Conservation (phyloP, 2,113 vertebrate species). For the Dromaius novaehollandiae region DNA sequence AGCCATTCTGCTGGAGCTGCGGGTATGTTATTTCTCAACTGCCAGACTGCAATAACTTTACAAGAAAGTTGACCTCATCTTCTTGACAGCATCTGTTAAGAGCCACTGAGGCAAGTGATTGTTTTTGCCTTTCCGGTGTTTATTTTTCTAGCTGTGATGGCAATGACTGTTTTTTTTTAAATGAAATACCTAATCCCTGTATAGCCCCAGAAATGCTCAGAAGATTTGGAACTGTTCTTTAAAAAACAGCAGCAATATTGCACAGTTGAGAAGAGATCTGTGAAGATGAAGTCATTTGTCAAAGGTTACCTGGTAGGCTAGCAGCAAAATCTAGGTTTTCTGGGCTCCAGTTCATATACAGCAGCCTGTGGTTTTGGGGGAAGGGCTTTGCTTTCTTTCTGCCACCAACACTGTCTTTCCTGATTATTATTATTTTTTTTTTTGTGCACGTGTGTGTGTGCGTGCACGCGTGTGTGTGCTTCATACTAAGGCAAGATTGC, state of each 20-base stretch:
- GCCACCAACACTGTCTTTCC: neutral
- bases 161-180: neutral
- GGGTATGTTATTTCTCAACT: neutral
- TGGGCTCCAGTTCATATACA: neutral
- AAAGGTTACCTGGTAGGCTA: neutral
- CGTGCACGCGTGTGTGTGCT: neutral
- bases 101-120: neutral
- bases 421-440: neutral
- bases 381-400: neutral
- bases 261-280: neutral
- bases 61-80: conserved; percentile 1
- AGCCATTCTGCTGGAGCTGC: neutral
- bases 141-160: neutral
- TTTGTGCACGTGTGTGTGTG: too few species aligned
- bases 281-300: neutral
- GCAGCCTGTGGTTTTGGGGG: neutral
- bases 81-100: conserved; percentile 11
- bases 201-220: neutral
- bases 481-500: neutral
- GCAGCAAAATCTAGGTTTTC: neutral
- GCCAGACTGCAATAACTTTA: conserved; percentile 16
- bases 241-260: neutral
- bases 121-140: neutral
- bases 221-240: neutral
- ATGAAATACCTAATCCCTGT: neutral